Evolutionary conservation across 2,797 vertebrate species (phyloP), one percentile per base, ranked within the genome.

Genomic region (Lindbergichthys nudifrons): DNA sequence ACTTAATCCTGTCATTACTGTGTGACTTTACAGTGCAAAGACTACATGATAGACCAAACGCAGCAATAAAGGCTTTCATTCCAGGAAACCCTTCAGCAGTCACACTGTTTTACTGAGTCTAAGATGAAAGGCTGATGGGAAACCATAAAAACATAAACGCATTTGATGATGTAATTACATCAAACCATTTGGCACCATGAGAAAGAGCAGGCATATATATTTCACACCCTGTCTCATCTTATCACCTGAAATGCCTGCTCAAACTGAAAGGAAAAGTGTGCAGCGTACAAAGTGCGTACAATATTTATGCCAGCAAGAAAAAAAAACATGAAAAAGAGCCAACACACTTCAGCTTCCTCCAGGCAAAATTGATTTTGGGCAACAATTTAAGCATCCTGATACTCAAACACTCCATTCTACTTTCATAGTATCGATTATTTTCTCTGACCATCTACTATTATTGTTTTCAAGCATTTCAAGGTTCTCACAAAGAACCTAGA

Each of bases 71-170:
- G 23, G 42, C 70, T 87, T 87, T 86, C 70, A 89, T 82, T 80
- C 69, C 70, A 71, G 54, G 73, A 76, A 73, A 79, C 79, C 70
- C 67, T 13, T 19, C 41, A 60, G 70, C 63, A 58, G 77, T 84
- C 83, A 88, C 32, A 21, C 9, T 2, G 11, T 67, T 89, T 88
- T 75, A 89, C 71, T 58, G 64, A 72, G 14, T 69, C 76, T 71
- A 67, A 85, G 78, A 90, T 92, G 80, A 93, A 92, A 92, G 78
- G 58, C 52, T 19, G 26, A 32, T 53, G 70, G 68, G 84, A 83
- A 62, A 61, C 57, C 82, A 71, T 71, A 57, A 79, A 70, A 82
- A 66, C 72, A 79, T 65, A 61, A 80, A 64, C 19, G 15, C 48
- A 56, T 71, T 53, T 67, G 67, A 81, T 79, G 65, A 45, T 67